phyloP scores from a whole-genome alignment of 2,797 vertebrate species.

The Malurus leucopterus region DNA sequence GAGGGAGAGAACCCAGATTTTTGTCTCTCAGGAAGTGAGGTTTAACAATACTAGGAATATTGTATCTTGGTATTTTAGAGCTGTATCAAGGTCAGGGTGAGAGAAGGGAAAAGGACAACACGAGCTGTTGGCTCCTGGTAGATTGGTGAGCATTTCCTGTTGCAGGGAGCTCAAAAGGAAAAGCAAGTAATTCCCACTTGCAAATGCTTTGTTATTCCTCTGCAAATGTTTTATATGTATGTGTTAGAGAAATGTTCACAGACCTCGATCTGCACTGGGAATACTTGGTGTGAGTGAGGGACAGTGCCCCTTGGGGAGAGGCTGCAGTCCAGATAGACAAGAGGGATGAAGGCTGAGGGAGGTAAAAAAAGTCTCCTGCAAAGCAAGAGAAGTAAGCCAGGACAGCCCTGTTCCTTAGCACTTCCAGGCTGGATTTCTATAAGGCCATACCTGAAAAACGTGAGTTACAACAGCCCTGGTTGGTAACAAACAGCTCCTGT shows the following conservation, averaged over 20 bases:
- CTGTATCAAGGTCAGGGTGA: neutral
- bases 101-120: fast-evolving
- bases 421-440: neutral
- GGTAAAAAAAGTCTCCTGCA: neutral
- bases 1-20: neutral
- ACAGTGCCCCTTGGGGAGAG: neutral
- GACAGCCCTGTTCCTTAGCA: neutral
- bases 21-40: neutral
- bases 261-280: neutral
- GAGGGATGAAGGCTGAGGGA: neutral
- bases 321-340: neutral
- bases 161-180: neutral
- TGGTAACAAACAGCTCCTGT: neutral
- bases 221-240: neutral
- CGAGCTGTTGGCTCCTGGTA: neutral
- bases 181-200: neutral
- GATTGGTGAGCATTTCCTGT: neutral
- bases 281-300: neutral
- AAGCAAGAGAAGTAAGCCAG: neutral
- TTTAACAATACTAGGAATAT: neutral
- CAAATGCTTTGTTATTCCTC: neutral
- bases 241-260: neutral
- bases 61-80: neutral
- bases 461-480: neutral
- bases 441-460: neutral